Evolutionary conservation across 2,888 invertebrate species (phyloP).

Genomic region (Polydrusus cervinus): DNA sequence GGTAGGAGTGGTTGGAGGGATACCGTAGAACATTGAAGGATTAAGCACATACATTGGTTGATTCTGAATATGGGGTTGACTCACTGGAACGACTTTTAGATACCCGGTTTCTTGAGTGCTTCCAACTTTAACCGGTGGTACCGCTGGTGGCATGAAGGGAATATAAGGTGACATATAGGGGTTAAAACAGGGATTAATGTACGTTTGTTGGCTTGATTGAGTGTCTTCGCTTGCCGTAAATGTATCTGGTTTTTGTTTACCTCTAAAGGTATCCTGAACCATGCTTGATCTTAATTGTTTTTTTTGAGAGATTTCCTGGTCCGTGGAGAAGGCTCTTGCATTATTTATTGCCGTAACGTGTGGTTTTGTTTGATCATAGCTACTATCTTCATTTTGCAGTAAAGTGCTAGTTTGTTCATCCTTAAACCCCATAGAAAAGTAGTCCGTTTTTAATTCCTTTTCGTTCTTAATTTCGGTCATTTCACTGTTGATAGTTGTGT

Average conservation of each 20-base stretch:
- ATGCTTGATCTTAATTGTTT: constrained; percentile 7
- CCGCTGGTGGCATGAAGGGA: constrained; percentile 60
- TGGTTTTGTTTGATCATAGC: too few species aligned
- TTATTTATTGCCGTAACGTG: neutral
- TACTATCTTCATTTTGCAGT: too few species aligned
- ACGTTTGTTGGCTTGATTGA: constrained; percentile 61
- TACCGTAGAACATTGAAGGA: constrained; percentile 61
- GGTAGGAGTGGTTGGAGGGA: constrained; percentile 42
- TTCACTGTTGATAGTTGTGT: too few species aligned
- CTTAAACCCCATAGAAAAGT: too few species aligned
- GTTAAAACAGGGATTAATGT: constrained; percentile 62
- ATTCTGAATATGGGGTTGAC: constrained; percentile 53
- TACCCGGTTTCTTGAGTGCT: constrained; percentile 55
- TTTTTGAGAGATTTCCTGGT: neutral
- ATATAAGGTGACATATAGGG: constrained; percentile 56
- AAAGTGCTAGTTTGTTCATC: too few species aligned
- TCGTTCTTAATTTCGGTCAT: too few species aligned
- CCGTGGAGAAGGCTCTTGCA: neutral
- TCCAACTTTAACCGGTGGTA: constrained; percentile 52
- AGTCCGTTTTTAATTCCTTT: too few species aligned
- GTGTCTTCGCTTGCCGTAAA: constrained; percentile 56
- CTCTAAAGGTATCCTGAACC: constrained; percentile 42
- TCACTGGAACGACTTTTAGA: constrained; percentile 57
- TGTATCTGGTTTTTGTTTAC: constrained; percentile 52
- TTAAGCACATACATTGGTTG: constrained; percentile 59